These are phyloP conservation scores for Chionis minor DNA, from an alignment of 2,113 vertebrate genomes.

Conservation along the genomic window DNA sequence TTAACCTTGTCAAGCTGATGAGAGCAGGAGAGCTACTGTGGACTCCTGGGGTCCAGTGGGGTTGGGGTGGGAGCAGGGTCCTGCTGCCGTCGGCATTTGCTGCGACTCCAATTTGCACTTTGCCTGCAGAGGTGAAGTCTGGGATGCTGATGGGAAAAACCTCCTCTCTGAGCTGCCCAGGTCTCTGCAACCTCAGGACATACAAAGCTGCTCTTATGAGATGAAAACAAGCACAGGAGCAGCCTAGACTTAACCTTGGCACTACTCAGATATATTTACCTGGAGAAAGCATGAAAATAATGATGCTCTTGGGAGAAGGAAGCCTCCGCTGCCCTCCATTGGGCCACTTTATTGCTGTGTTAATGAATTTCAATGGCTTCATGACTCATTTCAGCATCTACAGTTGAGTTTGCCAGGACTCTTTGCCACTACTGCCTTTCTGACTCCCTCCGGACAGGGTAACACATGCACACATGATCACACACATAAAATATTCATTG, in stretches of 20 bases:
- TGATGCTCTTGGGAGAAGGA: not conserved
- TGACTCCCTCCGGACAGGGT: not conserved
- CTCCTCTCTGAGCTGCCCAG: not conserved
- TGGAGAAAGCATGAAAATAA: not conserved
- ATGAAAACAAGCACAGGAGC: not conserved
- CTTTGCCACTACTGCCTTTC: not conserved
- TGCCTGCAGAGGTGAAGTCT: not conserved
- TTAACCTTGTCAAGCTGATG: conserved; percentile 22
- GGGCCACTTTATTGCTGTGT: not conserved
- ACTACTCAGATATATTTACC: not conserved
- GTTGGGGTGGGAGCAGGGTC: not conserved
- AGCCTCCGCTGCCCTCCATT: not conserved
- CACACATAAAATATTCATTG: not conserved
- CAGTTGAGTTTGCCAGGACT: not conserved
- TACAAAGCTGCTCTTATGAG: not conserved
- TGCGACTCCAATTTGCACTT: not conserved
- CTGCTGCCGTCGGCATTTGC: rapidly evolving
- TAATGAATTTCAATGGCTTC: not conserved
- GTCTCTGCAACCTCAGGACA: not conserved
- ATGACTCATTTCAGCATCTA: not conserved
- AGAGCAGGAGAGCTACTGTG: not conserved
- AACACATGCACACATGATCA: not conserved
- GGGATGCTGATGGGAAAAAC: not conserved
- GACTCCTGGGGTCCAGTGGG: not conserved
- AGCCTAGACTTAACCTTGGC: not conserved